Conservation (phyloP, 2,113 vertebrate species). For the Callipepla squamata region DNA sequence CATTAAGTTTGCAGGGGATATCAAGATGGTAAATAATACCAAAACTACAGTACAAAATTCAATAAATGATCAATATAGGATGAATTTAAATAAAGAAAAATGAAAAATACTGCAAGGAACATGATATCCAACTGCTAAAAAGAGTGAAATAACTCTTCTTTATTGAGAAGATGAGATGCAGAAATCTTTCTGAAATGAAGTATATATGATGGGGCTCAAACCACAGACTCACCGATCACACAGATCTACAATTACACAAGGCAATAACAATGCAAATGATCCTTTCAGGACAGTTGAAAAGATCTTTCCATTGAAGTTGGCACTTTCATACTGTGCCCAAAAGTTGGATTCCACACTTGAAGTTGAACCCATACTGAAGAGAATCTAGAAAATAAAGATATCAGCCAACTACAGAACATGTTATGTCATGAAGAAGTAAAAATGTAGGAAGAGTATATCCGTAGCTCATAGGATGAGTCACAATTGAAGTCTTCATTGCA, state of each 20-base stretch:
- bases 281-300: neutral
- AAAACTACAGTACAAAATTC: neutral
- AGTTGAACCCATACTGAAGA: neutral
- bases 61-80: neutral
- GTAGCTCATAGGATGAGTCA: neutral
- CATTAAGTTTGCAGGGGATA: neutral
- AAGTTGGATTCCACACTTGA: neutral
- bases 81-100: neutral
- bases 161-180: neutral
- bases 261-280: neutral
- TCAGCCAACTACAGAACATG: neutral
- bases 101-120: neutral
- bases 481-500: neutral
- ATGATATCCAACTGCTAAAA: neutral
- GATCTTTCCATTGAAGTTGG: neutral
- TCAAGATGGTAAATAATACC: neutral
- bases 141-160: neutral
- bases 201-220: neutral
- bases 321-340: neutral
- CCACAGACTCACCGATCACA: neutral
- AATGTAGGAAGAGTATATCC: neutral
- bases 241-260: neutral
- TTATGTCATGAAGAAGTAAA: neutral
- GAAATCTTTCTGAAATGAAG: neutral
- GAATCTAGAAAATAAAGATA: neutral